phyloP scores from a whole-genome alignment of 2,888 invertebrate species.

The Sicus ferrugineus region DNA sequence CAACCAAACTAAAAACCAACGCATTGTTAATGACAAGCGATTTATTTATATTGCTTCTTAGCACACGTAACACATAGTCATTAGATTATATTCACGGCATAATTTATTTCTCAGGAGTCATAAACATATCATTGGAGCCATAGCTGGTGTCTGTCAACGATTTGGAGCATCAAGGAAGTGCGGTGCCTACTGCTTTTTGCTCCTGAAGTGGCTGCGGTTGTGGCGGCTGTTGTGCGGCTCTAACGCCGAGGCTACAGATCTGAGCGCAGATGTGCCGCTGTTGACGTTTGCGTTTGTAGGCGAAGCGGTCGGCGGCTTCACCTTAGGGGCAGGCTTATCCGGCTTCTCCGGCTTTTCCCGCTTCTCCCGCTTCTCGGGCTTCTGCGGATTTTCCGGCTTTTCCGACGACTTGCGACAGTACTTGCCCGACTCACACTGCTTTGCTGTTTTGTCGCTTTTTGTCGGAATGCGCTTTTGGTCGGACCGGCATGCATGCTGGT shows the following conservation, averaged over 20 bases:
- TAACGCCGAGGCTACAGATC: background rate
- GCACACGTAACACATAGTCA: too few species aligned
- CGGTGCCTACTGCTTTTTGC: background rate
- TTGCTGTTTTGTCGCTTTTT: background rate
- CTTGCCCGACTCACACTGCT: background rate
- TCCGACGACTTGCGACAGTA: background rate
- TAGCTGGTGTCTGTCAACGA: background rate
- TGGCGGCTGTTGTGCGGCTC: background rate
- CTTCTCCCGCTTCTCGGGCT: background rate
- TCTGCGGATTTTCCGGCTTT: background rate
- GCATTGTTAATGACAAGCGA: too few species aligned
- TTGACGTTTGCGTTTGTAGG: background rate
- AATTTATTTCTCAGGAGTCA: too few species aligned
- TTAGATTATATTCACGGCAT: too few species aligned
- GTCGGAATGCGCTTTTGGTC: background rate
- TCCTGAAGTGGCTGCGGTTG: conserved; percentile 6
- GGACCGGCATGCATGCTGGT: background rate
- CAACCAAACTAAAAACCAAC: too few species aligned
- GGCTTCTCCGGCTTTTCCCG: background rate
- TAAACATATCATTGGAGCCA: too few species aligned
- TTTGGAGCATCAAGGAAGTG: background rate
- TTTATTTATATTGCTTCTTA: too few species aligned
- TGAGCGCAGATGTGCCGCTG: background rate
- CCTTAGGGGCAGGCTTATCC: background rate
- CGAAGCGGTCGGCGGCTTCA: background rate